phyloP scores from a whole-genome alignment of 2,797 vertebrate genomes.

The Melanotaenia trifasciata region DNA sequence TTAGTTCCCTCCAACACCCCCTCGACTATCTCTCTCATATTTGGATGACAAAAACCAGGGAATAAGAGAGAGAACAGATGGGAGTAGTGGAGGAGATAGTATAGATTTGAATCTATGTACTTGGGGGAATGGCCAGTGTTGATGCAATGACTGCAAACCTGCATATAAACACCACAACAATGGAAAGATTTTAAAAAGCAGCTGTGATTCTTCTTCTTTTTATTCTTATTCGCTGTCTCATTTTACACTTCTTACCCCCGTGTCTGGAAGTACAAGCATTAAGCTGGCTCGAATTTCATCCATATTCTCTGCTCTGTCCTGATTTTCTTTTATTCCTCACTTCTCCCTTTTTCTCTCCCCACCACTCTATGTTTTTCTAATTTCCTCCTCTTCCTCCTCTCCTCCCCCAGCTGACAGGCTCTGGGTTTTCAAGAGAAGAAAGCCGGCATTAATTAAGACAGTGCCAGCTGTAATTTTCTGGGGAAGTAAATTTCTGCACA shows the following conservation, averaged over 20 bases:
- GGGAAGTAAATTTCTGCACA: constrained; percentile 99
- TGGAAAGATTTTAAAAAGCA: constrained; percentile 83
- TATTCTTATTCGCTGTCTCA: constrained; percentile 80
- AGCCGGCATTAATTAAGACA: constrained; percentile 99
- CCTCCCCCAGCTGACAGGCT: constrained; percentile 97
- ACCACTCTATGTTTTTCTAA: constrained; percentile 81
- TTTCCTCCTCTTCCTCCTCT: constrained; percentile 81
- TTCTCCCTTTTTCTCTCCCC: constrained; percentile 38
- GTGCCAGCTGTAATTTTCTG: constrained; percentile 99
- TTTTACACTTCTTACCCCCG: constrained; percentile 25
- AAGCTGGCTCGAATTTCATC: constrained; percentile 59
- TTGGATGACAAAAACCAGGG: constrained; percentile 78
- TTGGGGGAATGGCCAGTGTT: constrained; percentile 73
- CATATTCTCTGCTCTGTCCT: constrained; percentile 37
- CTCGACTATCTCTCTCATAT: constrained; percentile 59
- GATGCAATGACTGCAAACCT: constrained; percentile 36
- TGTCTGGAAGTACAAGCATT: constrained; percentile 68
- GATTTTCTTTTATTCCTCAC: constrained; percentile 36
- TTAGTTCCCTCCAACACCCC: constrained; percentile 73
- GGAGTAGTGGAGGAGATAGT: constrained; percentile 62
- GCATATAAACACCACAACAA: constrained; percentile 59
- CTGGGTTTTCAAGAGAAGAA: constrained; percentile 99
- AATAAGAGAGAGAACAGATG: constrained; percentile 56
- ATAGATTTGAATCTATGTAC: constrained; percentile 80
- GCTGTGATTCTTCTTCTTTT: constrained; percentile 49